A percentile compares a stretch with the other conserved stretches of the same genome.
Conservation (phyloP, 2,797 vertebrate species). For the Microctenopoma lineatum region DNA sequence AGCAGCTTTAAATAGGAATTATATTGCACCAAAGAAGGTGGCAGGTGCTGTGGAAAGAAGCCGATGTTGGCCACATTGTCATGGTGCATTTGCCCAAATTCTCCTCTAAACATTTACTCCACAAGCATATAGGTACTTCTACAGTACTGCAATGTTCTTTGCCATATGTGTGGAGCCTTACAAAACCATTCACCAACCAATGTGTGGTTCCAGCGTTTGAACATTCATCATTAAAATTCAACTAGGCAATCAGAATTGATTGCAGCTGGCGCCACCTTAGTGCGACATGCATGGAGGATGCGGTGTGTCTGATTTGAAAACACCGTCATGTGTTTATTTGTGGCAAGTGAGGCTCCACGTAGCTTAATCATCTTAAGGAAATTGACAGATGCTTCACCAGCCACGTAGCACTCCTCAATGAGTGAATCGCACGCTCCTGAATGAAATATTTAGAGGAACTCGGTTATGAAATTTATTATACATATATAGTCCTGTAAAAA, state of each 20-base stretch:
- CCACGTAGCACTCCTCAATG: constrained; percentile 26
- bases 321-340: constrained; percentile 50
- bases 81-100: constrained; percentile 56
- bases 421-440: constrained; percentile 16
- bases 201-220: constrained; percentile 26
- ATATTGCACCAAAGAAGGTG: not conserved
- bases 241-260: constrained; percentile 53
- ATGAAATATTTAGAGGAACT: constrained; percentile 14
- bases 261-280: constrained; percentile 30
- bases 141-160: constrained; percentile 5
- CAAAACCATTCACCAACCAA: constrained; percentile 15
- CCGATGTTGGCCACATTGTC: constrained; percentile 44
- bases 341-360: constrained; percentile 36
- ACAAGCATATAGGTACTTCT: constrained; percentile 33
- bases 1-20: constrained; percentile 3
- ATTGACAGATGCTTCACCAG: constrained; percentile 60
- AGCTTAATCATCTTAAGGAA: constrained; percentile 63
- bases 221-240: constrained; percentile 40
- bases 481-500: not conserved
- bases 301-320: constrained; percentile 56
- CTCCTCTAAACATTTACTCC: constrained; percentile 45
- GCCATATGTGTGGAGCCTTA: not conserved
- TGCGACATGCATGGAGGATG: constrained; percentile 46
- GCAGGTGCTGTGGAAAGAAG: constrained; percentile 54
- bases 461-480: not conserved